Conservation (phyloP, 2,888 invertebrate species). For the Mylabris sibirica region DNA sequence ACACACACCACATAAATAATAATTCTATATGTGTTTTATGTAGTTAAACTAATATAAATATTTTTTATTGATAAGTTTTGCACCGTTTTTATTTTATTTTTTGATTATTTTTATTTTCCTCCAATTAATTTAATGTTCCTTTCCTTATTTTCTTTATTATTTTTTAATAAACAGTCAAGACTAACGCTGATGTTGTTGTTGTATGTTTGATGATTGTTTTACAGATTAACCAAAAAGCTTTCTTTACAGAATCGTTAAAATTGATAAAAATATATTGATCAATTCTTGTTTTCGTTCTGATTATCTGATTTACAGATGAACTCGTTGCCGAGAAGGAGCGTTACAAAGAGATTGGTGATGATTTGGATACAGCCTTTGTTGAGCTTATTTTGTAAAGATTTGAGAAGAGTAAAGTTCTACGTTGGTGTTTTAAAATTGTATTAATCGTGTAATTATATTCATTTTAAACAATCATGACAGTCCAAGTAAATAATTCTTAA, state of each 20-base stretch:
- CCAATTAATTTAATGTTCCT: constrained; percentile 40
- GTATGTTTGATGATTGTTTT: background rate
- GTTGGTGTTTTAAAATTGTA: background rate
- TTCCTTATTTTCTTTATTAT: constrained; percentile 18
- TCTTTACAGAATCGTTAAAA: background rate
- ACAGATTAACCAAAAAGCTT: background rate
- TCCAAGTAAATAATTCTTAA: background rate
- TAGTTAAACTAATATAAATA: constrained; percentile 57
- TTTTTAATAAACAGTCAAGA: constrained; percentile 18
- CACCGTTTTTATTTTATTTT: constrained; percentile 46
- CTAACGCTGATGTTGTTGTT: background rate
- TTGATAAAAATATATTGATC: background rate
- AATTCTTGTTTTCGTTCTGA: background rate
- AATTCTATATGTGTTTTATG: constrained; percentile 55
- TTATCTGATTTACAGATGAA: constrained; percentile 76
- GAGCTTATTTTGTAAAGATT: constrained; percentile 75
- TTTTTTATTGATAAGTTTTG: constrained; percentile 52
- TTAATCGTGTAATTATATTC: background rate
- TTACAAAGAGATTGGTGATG: constrained; percentile 99
- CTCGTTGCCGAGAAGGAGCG: constrained; percentile 97
- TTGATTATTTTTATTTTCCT: constrained; percentile 41
- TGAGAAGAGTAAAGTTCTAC: background rate
- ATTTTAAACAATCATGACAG: too few species aligned
- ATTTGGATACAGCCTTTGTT: constrained; percentile 98
- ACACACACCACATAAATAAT: constrained; percentile 26